These are phyloP conservation scores for Pteropus alecto DNA, from an alignment of 2,113 vertebrate species.

Conservation along the genomic window DNA sequence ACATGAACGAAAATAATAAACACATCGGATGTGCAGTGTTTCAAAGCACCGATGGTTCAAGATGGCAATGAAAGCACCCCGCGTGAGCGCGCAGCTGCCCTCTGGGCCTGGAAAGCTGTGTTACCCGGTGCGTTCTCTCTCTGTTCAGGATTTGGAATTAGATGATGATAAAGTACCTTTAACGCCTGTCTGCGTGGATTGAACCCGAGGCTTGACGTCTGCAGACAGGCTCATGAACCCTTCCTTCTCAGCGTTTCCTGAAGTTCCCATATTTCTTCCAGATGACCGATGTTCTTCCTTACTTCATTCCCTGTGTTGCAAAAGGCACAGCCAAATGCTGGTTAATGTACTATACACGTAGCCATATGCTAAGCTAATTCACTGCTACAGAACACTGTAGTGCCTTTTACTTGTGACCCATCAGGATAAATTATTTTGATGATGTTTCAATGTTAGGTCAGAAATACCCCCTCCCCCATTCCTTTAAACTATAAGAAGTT, in stretches of 20 bases:
- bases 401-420: neutral
- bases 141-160: neutral
- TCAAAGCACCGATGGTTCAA: constrained; percentile 51
- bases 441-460: neutral
- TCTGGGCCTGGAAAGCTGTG: neutral
- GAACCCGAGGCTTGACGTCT: neutral
- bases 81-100: neutral
- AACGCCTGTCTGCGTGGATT: neutral
- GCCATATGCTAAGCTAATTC: neutral
- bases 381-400: neutral
- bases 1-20: neutral
- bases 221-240: fast-evolving
- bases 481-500: neutral
- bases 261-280: neutral
- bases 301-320: neutral
- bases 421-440: neutral
- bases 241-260: neutral
- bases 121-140: neutral
- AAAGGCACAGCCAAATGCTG: neutral
- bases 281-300: neutral
- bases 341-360: neutral
- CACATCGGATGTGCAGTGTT: neutral
- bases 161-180: neutral
- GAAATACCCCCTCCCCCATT: neutral
- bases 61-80: neutral